Percentiles rank a stretch among this genome's conserved stretches.
Conservation (phyloP, 2,888 invertebrate genomes). For the Epistrophella euchroma region DNA sequence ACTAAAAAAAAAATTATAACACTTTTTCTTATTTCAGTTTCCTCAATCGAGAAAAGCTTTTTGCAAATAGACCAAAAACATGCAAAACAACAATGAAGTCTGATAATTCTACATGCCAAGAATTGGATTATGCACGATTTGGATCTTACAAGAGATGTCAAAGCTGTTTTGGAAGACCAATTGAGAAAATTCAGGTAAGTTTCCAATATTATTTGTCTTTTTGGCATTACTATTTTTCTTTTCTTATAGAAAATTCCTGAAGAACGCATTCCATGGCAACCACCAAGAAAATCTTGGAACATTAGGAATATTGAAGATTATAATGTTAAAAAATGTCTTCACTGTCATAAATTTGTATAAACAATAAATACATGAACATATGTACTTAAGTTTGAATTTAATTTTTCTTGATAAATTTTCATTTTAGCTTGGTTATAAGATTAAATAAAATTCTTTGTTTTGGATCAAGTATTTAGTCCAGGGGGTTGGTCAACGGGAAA, state of each 20-base stretch:
- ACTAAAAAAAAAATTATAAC: no score
- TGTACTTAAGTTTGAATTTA: not conserved
- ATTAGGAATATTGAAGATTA: constrained; percentile 76
- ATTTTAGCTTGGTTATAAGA: not conserved
- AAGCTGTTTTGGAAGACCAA: constrained; percentile 65
- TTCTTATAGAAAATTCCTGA: constrained; percentile 81
- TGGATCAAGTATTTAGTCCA: no score
- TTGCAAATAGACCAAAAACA: constrained; percentile 79
- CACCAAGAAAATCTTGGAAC: constrained; percentile 80
- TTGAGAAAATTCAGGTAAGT: constrained; percentile 38
- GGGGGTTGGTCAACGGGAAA: no score
- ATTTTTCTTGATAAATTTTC: not conserved
- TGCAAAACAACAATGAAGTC: constrained; percentile 44
- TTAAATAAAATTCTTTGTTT: no score
- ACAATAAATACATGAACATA: not conserved
- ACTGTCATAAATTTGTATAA: constrained; percentile 56
- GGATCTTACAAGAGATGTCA: constrained; percentile 51
- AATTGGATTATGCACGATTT: constrained; percentile 14
- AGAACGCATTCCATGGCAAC: constrained; percentile 83
- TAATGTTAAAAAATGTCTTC: constrained; percentile 50
- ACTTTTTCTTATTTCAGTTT: constrained; percentile 78
- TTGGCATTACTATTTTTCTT: not conserved
- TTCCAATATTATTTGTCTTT: not conserved
- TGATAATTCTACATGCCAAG: constrained; percentile 14
- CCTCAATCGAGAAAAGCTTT: constrained; percentile 82